Evolutionary conservation across 2,113 vertebrate species (phyloP), one percentile per base, ranked within the genome.

Genomic region (Anguilla rostrata): DNA sequence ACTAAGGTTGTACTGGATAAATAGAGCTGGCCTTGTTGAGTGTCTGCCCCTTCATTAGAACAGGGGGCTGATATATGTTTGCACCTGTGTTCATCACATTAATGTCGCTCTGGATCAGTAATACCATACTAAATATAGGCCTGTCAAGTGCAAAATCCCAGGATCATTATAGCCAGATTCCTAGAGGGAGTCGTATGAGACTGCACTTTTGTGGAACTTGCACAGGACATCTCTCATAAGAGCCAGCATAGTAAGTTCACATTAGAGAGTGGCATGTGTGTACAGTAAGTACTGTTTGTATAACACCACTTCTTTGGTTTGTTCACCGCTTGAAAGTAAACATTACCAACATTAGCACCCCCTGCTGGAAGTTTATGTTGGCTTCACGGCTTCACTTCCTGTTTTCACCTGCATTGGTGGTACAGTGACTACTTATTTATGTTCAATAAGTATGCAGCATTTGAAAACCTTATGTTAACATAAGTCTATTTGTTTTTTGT

Each of bases 1-100:
- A 34, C 6, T 14, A 75, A 12, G n/a, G n/a, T 26, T 75, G 26
- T 26, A 26, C 8, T 22, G 18, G 22, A 66, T 9, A 29, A 9
- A 75, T 75, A 34, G n/a, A 75, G 22, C 26, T 75, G 66, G 26
- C 66, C 22, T 29, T 75, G 6, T 22, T 9, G 5, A 22, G 57
- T 26, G n/a, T 0, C 66, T 34, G 26, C 26, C 26, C 16, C n/a
- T 7, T 12, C 71, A n/a, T 71, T 26, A 34, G 9, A 75, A 12
- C 71, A 75, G 71, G 71, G 71, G 34, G 26, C 34, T 83, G 49
- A 57, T 60, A 57, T 39, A 83, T 63, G 82, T 57, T 60, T 60
- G 49, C 34, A 39, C 5, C n/a, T 83, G 81, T 26, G 57, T 39
- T 60, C 39, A n/a, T 39, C n/a, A 63, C 29, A 60, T 57, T 83